Conservation (phyloP, 1,140 invertebrate genomes). For the Portunus trituberculatus region DNA sequence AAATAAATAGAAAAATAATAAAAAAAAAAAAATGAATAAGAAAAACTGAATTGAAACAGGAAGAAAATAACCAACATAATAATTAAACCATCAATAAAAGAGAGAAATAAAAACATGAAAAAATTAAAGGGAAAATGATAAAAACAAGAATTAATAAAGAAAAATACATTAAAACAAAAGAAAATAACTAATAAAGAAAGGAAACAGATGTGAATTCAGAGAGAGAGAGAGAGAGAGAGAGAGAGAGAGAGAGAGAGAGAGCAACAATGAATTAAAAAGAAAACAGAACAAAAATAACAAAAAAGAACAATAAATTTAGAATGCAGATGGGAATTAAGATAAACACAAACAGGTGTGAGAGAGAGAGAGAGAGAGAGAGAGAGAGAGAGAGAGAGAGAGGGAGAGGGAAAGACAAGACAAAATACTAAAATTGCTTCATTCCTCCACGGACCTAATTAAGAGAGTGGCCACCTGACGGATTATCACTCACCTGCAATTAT, state of each 20-base stretch:
- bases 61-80: background rate
- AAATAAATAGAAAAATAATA: background rate
- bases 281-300: background rate
- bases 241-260: conserved; percentile 4
- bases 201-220: background rate
- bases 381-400: background rate
- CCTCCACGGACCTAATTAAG: background rate
- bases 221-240: background rate
- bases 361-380: conserved; percentile 2
- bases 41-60: background rate
- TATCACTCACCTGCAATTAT: background rate
- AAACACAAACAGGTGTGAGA: background rate
- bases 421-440: background rate
- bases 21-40: background rate
- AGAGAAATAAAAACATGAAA: too few relatives aligned
- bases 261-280: background rate
- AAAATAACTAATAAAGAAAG: background rate
- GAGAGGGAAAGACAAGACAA: background rate
- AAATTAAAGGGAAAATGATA: background rate
- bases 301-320: too few relatives aligned
- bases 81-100: too few relatives aligned
- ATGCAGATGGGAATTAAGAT: background rate
- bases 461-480: background rate
- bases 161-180: background rate
- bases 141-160: background rate